Percentiles rank a stretch among this genome's conserved stretches.
phyloP scores from a whole-genome alignment of 2,888 invertebrate genomes.

The Scaptomyza tumidula region DNA sequence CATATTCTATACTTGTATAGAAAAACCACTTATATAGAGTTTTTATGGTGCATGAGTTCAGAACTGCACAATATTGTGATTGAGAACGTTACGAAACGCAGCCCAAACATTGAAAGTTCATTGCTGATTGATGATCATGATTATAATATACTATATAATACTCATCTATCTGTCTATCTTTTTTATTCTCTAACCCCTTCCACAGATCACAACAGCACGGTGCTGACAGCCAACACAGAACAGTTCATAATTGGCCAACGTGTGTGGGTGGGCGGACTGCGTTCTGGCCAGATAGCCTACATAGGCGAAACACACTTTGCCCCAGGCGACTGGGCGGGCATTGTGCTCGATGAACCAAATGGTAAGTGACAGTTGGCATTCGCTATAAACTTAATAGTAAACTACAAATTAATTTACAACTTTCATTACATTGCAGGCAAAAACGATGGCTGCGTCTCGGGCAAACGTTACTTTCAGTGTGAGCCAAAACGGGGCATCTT shows the following conservation, averaged over 20 bases:
- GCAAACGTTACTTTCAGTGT: constrained; percentile 96
- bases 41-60: constrained; percentile 8
- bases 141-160: neutral
- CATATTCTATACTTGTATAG: constrained; percentile 43
- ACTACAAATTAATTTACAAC: neutral
- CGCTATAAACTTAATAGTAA: neutral
- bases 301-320: constrained; percentile 96
- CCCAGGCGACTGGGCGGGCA: constrained; percentile 99
- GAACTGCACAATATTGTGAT: constrained; percentile 21
- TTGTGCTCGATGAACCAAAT: constrained; percentile 97
- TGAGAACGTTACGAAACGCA: constrained; percentile 31
- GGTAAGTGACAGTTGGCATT: constrained; percentile 85
- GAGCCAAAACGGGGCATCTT: constrained; percentile 97
- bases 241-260: constrained; percentile 97
- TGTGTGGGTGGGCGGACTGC: constrained; percentile 96
- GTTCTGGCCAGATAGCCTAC: constrained; percentile 96
- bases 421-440: constrained; percentile 88
- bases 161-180: neutral
- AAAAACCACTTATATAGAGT: constrained; percentile 27
- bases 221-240: constrained; percentile 96
- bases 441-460: constrained; percentile 98
- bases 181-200: neutral
- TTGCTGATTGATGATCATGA: constrained; percentile 33
- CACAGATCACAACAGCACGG: constrained; percentile 90
- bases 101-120: constrained; percentile 34